Evolutionary conservation across 2,797 vertebrate species (phyloP), one percentile per base, ranked within the genome.

Genomic region (Galaxias olidus): DNA sequence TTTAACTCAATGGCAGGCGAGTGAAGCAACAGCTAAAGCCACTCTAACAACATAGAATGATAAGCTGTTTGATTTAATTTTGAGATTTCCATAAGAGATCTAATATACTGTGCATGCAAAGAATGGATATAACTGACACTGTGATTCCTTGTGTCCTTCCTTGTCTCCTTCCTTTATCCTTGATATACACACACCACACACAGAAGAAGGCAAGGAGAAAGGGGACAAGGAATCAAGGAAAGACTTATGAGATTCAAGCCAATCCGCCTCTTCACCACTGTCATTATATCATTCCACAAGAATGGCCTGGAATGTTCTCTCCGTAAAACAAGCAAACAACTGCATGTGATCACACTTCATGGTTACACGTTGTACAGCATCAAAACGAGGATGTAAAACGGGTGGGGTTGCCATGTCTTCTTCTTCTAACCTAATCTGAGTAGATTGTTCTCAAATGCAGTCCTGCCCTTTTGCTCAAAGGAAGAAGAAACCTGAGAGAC

Each of bases 301-400:
- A 88, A 84, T 88, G 88, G 84, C 83, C 63, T 56, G 87, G 86
- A 89, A 88, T 89, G 83, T 81, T 81, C 74, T 73, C 64, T 43
- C 20, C 18, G 18, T 59, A 57, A 73, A 74, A 86, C 75, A 72
- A 65, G 53, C 61, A 65, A 53, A 80, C 13, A 15, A 19, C 51
- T 18, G 10, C 18, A 52, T 10, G 15, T 84, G 83, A 86, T 87
- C 81, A 86, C 53, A 67, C 66, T 69, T 43, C 0, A 61, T 45
- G 17, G 64, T n/a, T 54, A 71, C 79, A 45, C 66, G 55, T 68
- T 77, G 65, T 68, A 65, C 46, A 10, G 68, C 57, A 40, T n/a
- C 43, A 75, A 63, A 62, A 69, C 67, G 70, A 75, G 68, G 70
- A 66, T 69, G 45, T 72, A 66, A 67, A 73, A 66, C 48, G 42